These are phyloP conservation scores for Pseudomyrmex pallidus DNA, from an alignment of 1,140 invertebrate genomes.

Conservation along the genomic window DNA sequence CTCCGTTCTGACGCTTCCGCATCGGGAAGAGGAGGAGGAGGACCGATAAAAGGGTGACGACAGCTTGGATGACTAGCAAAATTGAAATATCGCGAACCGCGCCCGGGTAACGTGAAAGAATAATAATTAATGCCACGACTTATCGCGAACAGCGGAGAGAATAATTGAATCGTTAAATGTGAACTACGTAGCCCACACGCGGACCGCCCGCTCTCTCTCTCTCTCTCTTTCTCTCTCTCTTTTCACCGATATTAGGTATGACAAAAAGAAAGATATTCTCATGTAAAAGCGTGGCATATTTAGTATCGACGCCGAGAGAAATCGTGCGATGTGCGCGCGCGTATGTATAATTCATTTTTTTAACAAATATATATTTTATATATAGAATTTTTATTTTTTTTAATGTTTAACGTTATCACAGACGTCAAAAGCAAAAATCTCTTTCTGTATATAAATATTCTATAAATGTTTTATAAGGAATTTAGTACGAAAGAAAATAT, in stretches of 20 bases:
- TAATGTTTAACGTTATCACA: too few relatives aligned
- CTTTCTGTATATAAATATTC: background rate
- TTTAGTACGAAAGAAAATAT: background rate
- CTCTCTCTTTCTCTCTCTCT: background rate
- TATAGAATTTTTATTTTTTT: too few relatives aligned
- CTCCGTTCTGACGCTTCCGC: constrained; percentile 57
- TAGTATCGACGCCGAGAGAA: background rate
- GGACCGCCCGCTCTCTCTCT: constrained; percentile 10
- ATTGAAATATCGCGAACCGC: constrained; percentile 78
- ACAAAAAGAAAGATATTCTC: constrained; percentile 18
- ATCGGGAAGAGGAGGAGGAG: constrained; percentile 3
- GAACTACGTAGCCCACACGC: background rate
- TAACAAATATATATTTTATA: too few relatives aligned
- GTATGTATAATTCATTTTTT: too few relatives aligned
- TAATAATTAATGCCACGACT: constrained; percentile 69
- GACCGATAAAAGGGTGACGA: constrained; percentile 68
- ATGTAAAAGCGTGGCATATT: background rate
- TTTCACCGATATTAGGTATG: background rate
- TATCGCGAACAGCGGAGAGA: constrained; percentile 31
- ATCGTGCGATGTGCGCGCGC: background rate
- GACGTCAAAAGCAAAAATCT: too few relatives aligned
- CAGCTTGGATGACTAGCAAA: constrained; percentile 77
- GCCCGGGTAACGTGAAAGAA: constrained; percentile 55
- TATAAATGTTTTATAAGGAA: constrained; percentile 1
- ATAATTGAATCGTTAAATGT: constrained; percentile 61